Evolutionary conservation across 2,797 vertebrate species (phyloP).

Genomic region (Argentina silus): DNA sequence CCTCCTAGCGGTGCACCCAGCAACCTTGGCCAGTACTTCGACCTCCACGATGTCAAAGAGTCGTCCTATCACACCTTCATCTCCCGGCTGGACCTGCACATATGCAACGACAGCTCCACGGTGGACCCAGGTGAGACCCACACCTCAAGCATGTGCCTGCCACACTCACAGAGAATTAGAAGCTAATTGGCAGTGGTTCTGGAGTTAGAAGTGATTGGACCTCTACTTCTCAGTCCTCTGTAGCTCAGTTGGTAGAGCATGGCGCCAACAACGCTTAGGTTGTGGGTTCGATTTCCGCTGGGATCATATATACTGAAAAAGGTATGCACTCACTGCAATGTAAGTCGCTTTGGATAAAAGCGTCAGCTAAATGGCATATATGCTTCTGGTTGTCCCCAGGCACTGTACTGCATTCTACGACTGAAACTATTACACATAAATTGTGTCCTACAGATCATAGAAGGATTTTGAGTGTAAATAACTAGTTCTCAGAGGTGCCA

Average conservation of each 20-base stretch:
- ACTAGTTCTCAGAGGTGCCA: background rate
- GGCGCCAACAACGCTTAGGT: too few species aligned
- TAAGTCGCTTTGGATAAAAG: too few species aligned
- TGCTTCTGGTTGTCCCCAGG: too few species aligned
- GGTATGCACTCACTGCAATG: too few species aligned
- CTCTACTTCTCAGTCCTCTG: too few species aligned
- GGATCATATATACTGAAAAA: too few species aligned
- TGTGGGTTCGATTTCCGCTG: too few species aligned
- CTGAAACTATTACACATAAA: background rate
- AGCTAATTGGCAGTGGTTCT: background rate
- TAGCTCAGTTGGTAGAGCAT: too few species aligned
- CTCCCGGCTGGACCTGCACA: constrained; percentile 93
- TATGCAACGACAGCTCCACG: constrained; percentile 92
- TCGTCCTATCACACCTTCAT: constrained; percentile 97
- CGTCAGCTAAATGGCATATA: too few species aligned
- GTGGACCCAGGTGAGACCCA: constrained; percentile 80
- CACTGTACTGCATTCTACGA: too few species aligned
- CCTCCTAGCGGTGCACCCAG: constrained; percentile 72
- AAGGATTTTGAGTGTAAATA: background rate
- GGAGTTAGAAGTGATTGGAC: background rate
- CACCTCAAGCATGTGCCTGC: too few species aligned
- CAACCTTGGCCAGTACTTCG: constrained; percentile 90
- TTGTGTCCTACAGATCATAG: background rate
- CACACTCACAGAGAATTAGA: background rate
- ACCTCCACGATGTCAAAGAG: constrained; percentile 93